Conservation (phyloP, 1,140 invertebrate species). For the Sycophaga agraensis region DNA sequence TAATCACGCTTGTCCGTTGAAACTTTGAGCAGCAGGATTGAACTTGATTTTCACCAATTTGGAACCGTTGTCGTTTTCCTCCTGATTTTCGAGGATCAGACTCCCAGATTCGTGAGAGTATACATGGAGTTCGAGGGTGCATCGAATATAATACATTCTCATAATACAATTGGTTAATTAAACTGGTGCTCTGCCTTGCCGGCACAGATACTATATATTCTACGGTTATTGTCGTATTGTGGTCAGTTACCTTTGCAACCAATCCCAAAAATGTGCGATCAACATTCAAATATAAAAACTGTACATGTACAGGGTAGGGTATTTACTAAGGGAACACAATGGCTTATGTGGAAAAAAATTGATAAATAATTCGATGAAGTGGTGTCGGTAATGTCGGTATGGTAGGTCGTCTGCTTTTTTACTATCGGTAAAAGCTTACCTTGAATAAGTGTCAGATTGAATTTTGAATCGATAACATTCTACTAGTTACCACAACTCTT, state of each 20-base stretch:
- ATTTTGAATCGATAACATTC: too few species aligned
- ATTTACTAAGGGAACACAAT: too few species aligned
- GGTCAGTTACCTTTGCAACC: too few species aligned
- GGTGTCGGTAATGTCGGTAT: too few species aligned
- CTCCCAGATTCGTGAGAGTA: too few species aligned
- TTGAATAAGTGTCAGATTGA: too few species aligned
- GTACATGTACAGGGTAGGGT: too few species aligned
- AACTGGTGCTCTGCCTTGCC: constrained; percentile 1
- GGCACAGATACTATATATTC: neutral
- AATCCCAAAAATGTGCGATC: constrained; percentile 11
- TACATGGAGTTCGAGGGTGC: constrained; percentile 22
- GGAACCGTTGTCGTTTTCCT: neutral
- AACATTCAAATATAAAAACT: constrained; percentile 17
- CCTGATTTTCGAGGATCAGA: neutral
- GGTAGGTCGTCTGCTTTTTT: too few species aligned
- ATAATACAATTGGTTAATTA: neutral
- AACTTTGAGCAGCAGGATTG: constrained; percentile 44
- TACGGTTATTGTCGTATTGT: constrained; percentile 3
- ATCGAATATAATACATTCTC: constrained; percentile 26
- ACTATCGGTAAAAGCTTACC: too few species aligned
- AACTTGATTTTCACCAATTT: constrained; percentile 23
- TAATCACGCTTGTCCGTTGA: constrained; percentile 50
- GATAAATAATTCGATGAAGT: too few species aligned
- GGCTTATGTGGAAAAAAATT: too few species aligned
- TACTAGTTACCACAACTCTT: too few species aligned